Evolutionary conservation across 2,888 invertebrate species (phyloP).

Genomic region (Netelia virgata): DNA sequence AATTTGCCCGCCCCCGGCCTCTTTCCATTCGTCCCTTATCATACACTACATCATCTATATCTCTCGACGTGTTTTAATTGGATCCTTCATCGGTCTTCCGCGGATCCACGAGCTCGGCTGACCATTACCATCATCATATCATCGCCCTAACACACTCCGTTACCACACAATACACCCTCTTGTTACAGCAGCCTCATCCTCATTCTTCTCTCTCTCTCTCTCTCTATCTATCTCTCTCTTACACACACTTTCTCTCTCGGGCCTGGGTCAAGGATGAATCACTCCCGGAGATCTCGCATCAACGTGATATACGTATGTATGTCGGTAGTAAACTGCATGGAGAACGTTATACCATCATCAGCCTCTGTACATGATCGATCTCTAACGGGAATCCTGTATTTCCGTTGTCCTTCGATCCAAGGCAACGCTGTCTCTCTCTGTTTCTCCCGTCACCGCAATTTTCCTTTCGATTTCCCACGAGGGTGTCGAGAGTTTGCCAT

Average conservation of each 20-base stretch:
- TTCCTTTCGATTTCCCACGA: constrained; percentile 58
- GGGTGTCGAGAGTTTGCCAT: constrained; percentile 27
- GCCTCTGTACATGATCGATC: constrained; percentile 24
- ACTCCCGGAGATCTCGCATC: constrained; percentile 6
- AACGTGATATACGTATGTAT: not conserved
- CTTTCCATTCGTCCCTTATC: no score
- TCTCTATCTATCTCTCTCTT: not conserved
- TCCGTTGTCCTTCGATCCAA: constrained; percentile 50
- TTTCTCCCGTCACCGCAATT: constrained; percentile 1
- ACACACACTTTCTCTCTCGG: not conserved
- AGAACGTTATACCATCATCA: no score
- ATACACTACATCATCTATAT: not conserved
- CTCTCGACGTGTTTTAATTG: constrained; percentile 65
- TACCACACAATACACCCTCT: not conserved
- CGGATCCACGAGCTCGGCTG: constrained; percentile 34
- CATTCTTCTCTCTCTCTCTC: no score
- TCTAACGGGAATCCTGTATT: constrained; percentile 47
- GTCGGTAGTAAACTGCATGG: no score
- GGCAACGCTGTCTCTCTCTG: not conserved
- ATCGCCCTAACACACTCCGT: not conserved
- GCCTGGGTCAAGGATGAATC: constrained; percentile 11
- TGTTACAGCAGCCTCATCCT: constrained; percentile 19
- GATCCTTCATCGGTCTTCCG: constrained; percentile 65
- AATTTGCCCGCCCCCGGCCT: not conserved
- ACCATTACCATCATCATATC: constrained; percentile 20